Base-by-base conservation (phyloP, 2,888 invertebrate species). In the Apotomis betuletana region DNA sequence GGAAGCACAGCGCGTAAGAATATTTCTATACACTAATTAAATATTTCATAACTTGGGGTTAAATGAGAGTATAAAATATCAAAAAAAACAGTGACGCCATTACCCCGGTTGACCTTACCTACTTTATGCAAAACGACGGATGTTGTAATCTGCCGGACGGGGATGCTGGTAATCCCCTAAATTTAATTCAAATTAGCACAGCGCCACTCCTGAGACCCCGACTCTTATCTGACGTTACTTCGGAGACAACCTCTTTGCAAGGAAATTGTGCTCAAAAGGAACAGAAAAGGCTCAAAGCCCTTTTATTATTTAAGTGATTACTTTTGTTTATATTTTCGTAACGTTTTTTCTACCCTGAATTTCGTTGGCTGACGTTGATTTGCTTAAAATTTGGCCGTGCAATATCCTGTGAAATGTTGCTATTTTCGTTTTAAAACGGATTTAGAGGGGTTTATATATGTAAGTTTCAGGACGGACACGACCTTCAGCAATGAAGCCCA, bases 101-200 rank as follows among this genome's bases (percentile, higher is more conserved):
- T n/a, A n/a, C n/a, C n/a, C n/a, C n/a, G n/a, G n/a, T n/a, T n/a
- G n/a, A 1, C 0, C 1, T 41, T 41, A 41, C 15, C 15, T 27
- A 58, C 58, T 60, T 70, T 62, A 74, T 70, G 74, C 67, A 74
- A 74, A 70, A 52, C 65, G 59, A 52, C 9, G 74, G 73, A 72
- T 69, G 69, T 70, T 74, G 77, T 82, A 81, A 84, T 83, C 82
- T 81, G 75, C 74, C 75, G 73, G 72, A 69, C 75, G 76, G 67
- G 74, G 74, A 69, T 74, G 72, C 69, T 75, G 76, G 72, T 84
- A 86, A 85, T 85, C 84, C 84, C 63, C 76, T 77, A 81, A 85
- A 83, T 87, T 86, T 86, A 86, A 87, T 83, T 83, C 86, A 84
- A 87, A 87, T 87, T 87, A 87, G 84, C 81, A 77, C 79, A 73